These are phyloP conservation scores for Pseudopodoces humilis DNA, from an alignment of 2,113 vertebrate genomes.

Conservation along the genomic window DNA sequence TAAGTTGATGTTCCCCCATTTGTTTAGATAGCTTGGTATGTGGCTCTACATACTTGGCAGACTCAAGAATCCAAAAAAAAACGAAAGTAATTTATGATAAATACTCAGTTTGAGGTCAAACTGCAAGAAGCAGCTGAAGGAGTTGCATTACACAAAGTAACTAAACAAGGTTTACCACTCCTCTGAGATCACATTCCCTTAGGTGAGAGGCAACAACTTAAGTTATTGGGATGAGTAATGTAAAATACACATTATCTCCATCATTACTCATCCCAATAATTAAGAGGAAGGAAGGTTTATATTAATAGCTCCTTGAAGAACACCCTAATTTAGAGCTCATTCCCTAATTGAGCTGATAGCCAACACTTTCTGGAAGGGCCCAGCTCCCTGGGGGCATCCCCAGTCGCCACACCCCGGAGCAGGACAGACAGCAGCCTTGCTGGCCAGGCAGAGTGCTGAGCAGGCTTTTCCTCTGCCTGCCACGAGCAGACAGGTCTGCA, in stretches of 20 bases:
- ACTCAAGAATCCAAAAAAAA: not conserved
- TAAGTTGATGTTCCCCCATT: not conserved
- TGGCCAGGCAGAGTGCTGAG: slow-evolving; percentile 68
- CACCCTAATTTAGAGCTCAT: not conserved
- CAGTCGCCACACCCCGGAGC: not conserved
- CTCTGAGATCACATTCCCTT: not conserved
- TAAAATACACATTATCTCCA: not conserved
- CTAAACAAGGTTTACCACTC: not conserved
- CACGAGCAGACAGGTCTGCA: slow-evolving; percentile 55
- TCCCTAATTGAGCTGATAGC: not conserved
- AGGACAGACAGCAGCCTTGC: slow-evolving; percentile 14
- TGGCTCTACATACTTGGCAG: not conserved
- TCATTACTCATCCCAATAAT: not conserved
- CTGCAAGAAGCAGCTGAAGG: not conserved
- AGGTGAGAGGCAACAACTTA: slow-evolving; percentile 20
- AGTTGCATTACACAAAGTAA: not conserved
- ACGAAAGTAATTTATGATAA: not conserved
- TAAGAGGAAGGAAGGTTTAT: not conserved
- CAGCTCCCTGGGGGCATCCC: not conserved
- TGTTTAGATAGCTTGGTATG: not conserved
- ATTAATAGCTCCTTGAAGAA: not conserved
- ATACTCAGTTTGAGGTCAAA: not conserved
- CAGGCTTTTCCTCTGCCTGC: slow-evolving; percentile 50
- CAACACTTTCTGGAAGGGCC: not conserved
- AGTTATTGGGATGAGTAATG: too few relatives aligned